Evolutionary conservation across 2,113 vertebrate genomes (phyloP).

Genomic region (Nesoenas mayeri): DNA sequence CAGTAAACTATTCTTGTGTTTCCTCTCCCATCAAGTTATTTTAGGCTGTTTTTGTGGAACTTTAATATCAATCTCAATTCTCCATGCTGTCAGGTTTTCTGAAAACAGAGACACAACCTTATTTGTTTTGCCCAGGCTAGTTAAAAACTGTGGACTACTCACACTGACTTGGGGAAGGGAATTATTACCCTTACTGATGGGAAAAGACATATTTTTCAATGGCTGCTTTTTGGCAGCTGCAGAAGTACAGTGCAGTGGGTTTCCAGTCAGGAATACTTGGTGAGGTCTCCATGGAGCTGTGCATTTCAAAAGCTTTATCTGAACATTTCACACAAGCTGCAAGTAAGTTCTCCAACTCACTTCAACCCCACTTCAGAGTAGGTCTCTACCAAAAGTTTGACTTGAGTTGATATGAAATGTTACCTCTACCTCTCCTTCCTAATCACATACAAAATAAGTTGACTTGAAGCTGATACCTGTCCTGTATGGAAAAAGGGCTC

Average conservation of each 20-base stretch:
- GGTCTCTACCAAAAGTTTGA: not conserved
- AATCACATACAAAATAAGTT: rapidly evolving
- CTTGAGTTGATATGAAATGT: rapidly evolving
- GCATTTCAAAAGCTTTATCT: not conserved
- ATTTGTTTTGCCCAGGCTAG: not conserved
- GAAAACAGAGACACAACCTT: not conserved
- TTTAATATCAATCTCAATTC: slow-evolving; percentile 8
- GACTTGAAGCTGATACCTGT: not conserved
- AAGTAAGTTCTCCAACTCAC: not conserved
- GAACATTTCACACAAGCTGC: not conserved
- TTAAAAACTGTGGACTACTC: not conserved
- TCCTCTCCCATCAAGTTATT: not conserved
- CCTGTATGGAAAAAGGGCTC: not conserved
- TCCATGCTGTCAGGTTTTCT: slow-evolving; percentile 31
- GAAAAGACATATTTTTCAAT: not conserved
- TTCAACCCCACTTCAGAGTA: not conserved
- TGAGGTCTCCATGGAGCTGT: not conserved
- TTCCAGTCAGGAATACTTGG: slow-evolving; percentile 1
- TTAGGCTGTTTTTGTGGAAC: not conserved
- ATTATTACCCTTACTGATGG: not conserved
- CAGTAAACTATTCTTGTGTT: not conserved
- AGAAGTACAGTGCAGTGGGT: not conserved
- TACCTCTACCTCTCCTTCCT: not conserved
- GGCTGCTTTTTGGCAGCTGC: not conserved
- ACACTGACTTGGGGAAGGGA: not conserved